phyloP scores from a whole-genome alignment of 2,113 vertebrate species.

The Salvator merianae region DNA sequence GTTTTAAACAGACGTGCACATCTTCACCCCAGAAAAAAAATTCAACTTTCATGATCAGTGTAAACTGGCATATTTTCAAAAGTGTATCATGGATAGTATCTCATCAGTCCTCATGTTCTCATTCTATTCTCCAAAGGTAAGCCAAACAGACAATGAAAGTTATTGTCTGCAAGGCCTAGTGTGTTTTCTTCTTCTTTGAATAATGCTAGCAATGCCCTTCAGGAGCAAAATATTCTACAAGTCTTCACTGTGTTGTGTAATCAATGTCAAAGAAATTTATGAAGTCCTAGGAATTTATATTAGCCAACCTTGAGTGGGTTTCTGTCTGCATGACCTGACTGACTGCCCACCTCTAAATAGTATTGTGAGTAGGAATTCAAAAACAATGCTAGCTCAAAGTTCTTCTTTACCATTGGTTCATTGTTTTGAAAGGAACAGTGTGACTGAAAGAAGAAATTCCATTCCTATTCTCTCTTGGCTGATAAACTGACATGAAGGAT shows the following conservation, averaged over 20 bases:
- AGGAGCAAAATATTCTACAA: background rate
- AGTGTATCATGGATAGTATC: constrained; percentile 49
- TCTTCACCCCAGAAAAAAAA: constrained; percentile 42
- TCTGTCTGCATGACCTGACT: constrained; percentile 42
- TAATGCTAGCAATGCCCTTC: constrained; percentile 43
- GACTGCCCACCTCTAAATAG: constrained; percentile 23
- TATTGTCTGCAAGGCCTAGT: constrained; percentile 48
- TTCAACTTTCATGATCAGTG: constrained; percentile 39
- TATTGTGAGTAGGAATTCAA: constrained; percentile 9
- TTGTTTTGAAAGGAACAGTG: background rate
- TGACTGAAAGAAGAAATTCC: background rate
- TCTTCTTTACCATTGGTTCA: background rate
- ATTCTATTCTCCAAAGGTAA: constrained; percentile 49
- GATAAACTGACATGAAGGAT: background rate
- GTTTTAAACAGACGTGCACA: constrained; percentile 4
- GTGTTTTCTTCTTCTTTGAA: constrained; percentile 34
- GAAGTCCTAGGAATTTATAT: constrained; percentile 38
- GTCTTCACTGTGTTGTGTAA: constrained; percentile 46
- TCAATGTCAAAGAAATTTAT: constrained; percentile 60
- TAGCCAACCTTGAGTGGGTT: constrained; percentile 45
- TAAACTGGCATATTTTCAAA: constrained; percentile 30
- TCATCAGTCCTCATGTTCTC: constrained; percentile 44
- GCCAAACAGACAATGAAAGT: constrained; percentile 50
- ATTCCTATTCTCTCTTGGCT: background rate
- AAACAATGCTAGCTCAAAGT: background rate